Conservation (phyloP, 2,113 vertebrate genomes). For the Porphyrio hochstetteri region DNA sequence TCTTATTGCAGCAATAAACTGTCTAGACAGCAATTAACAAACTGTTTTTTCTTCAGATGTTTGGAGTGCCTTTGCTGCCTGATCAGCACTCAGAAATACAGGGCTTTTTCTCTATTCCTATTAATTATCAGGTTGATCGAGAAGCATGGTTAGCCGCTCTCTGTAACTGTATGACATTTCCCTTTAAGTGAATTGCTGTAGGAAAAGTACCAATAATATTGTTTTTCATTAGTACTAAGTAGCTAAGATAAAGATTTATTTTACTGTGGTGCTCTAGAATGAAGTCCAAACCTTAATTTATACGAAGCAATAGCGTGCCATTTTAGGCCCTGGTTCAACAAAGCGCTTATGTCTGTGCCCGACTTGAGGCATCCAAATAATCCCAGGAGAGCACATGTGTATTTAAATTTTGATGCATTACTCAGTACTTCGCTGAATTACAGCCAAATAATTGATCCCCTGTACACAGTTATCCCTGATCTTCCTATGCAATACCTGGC, state of each 20-base stretch:
- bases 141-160: slow-evolving; percentile 3
- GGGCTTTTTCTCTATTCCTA: slow-evolving; percentile 67
- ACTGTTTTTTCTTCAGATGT: slow-evolving; percentile 91
- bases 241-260: slow-evolving; percentile 25
- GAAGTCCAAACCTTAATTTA: neutral
- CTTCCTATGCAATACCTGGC: neutral
- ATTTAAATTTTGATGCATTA: neutral
- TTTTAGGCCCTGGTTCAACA: neutral
- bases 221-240: neutral
- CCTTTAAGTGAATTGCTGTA: neutral
- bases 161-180: neutral
- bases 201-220: neutral
- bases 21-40: slow-evolving; percentile 99
- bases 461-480: neutral
- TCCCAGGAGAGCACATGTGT: fast-evolving
- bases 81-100: slow-evolving; percentile 61
- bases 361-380: neutral
- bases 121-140: slow-evolving; percentile 70
- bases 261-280: neutral
- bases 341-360: neutral
- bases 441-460: neutral
- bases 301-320: neutral
- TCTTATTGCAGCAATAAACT: slow-evolving; percentile 99
- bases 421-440: neutral
- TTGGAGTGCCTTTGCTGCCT: slow-evolving; percentile 79